phyloP scores from a whole-genome alignment of 37 sponge, comb jelly and placozoan species.

The Corticium candelabrum region DNA sequence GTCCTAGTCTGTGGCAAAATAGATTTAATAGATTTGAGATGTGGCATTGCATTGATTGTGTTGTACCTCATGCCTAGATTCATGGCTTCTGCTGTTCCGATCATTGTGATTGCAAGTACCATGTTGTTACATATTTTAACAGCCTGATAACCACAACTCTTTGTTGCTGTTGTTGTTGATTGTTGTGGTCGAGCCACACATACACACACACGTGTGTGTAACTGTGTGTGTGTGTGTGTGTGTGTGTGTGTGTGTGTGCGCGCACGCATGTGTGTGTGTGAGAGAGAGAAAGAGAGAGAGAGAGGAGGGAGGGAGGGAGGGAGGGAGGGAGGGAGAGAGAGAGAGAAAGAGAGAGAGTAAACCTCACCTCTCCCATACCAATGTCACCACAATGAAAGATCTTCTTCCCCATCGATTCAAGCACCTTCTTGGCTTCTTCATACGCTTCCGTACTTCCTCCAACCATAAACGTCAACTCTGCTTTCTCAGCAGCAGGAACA shows the following conservation, averaged over 20 bases:
- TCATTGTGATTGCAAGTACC: constrained; percentile 87
- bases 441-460: constrained; percentile 66
- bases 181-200: too few species aligned
- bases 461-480: constrained; percentile 86
- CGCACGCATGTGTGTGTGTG: too few species aligned
- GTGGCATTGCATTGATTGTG: neutral
- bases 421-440: constrained; percentile 53
- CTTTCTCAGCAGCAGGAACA: constrained; percentile 81
- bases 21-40: neutral
- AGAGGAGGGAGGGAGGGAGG: neutral
- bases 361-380: constrained; percentile 50
- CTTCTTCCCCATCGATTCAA: constrained; percentile 91
- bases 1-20: constrained; percentile 55
- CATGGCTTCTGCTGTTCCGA: constrained; percentile 85
- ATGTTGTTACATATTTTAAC: constrained; percentile 97
- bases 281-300: too few species aligned
- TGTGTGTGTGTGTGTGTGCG: too few species aligned
- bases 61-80: constrained; percentile 75
- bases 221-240: too few species aligned
- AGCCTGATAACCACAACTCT: constrained; percentile 36
- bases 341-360: neutral
- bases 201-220: too few species aligned
- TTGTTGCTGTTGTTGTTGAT: too few species aligned
- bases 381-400: constrained; percentile 82
- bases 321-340: neutral